phyloP scores from a whole-genome alignment of 1,140 invertebrate genomes.

The Orius insidiosus region DNA sequence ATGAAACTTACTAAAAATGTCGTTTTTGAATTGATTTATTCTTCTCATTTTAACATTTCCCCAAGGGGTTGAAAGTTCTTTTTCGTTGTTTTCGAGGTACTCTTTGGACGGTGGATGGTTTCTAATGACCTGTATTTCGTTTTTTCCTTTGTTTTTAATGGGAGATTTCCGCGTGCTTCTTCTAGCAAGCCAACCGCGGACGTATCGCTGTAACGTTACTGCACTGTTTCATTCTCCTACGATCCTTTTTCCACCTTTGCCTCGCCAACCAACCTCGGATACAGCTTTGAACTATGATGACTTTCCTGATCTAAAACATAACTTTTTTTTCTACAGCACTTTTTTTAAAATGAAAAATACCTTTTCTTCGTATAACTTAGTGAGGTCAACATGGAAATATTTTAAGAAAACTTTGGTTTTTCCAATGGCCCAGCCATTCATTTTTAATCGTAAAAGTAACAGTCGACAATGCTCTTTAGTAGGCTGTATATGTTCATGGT shows the following conservation, averaged over 20 bases:
- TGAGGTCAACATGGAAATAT: slow-evolving; percentile 67
- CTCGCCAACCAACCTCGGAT: slow-evolving; percentile 51
- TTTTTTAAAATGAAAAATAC: background rate
- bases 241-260: slow-evolving; percentile 30
- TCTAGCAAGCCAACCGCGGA: slow-evolving; percentile 40
- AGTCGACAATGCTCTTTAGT: slow-evolving; percentile 53
- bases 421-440: slow-evolving; percentile 71
- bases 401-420: slow-evolving; percentile 76
- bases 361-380: slow-evolving; percentile 47
- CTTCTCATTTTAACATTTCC: slow-evolving; percentile 23
- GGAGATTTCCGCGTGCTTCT: slow-evolving; percentile 1
- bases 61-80: slow-evolving; percentile 11
- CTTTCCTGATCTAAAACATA: slow-evolving; percentile 41
- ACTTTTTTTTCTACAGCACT: too few species aligned
- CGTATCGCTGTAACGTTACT: slow-evolving; percentile 46
- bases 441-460: slow-evolving; percentile 49
- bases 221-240: slow-evolving; percentile 31
- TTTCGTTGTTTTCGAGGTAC: too few species aligned
- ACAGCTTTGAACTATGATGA: slow-evolving; percentile 51
- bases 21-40: slow-evolving; percentile 18
- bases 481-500: slow-evolving; percentile 48
- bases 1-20: too few species aligned
- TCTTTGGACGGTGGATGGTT: too few species aligned
- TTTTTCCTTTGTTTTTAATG: slow-evolving; percentile 9
- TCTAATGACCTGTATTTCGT: background rate